Base-by-base conservation (phyloP, 2,797 vertebrate species). In the Thalassophryne amazonica region DNA sequence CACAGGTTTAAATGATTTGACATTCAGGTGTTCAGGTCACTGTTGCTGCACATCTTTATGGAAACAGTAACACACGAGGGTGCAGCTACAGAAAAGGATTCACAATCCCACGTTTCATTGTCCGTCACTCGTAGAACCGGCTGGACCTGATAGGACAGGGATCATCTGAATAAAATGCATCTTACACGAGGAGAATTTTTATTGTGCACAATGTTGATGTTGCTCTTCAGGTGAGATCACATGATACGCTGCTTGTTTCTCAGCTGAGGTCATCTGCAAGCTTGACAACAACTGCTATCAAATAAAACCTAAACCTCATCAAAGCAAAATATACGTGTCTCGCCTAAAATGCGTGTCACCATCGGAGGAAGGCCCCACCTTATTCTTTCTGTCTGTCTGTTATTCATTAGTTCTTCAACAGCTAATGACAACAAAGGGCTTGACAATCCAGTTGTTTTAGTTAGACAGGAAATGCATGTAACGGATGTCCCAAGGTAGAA, bases 51-150 rank as follows among this genome's bases (percentile, higher is more conserved):
- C 24, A 28, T 31, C 42, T 52, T 45, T 17, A 31, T 37, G 29
- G 37, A 38, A 40, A 57, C 39, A 52, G 40, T 29, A 25, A 5
- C 47, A 20, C 33, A 31, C 22, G 11, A 68, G 73, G 80, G 75
- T 12, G 20, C 5, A 3, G 32, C 31, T 27, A 7, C 12, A 42
- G 56, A 39, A 53, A 60, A 45, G 30, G 36, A 33, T 55, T 46
- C 22, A 17, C 12, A n/a, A 56, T 77, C 41, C 47, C 49, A 50
- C 63, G 35, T 65, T 60, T 45, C 53, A 63, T 72, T 80, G 73
- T 78, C 35, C 22, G 3, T 7, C 1, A 13, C 19, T 28, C 38
- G 43, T 55, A 25, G 29, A 80, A 81, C 84, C 65, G 47, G 83
- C 37, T 14, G 0, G 19, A 66, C 83, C 50, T 33, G 86, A 80